Percentiles rank a stretch among this genome's conserved stretches.
Evolutionary conservation across 1,140 invertebrate species (phyloP).

Genomic region (Mya arenaria): DNA sequence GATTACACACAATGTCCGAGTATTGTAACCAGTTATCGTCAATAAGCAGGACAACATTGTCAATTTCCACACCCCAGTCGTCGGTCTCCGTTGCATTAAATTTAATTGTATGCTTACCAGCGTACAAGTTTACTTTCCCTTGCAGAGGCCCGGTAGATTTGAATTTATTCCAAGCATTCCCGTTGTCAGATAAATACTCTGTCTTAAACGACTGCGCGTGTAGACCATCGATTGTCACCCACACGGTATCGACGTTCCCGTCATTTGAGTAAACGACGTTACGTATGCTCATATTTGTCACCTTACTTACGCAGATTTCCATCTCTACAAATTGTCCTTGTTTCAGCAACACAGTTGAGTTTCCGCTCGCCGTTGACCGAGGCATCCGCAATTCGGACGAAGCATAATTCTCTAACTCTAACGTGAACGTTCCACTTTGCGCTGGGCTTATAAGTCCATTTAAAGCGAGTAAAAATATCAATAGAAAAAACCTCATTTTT

Average conservation of each 20-base stretch:
- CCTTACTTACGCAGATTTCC: slow-evolving; percentile 25
- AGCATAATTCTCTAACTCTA: slow-evolving; percentile 29
- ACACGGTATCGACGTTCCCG: slow-evolving; percentile 2
- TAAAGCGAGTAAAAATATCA: too few species aligned
- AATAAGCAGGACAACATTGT: slow-evolving; percentile 16
- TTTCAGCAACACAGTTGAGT: slow-evolving; percentile 24
- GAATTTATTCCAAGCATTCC: slow-evolving; percentile 47
- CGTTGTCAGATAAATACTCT: not conserved
- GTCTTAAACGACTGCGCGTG: slow-evolving; percentile 16
- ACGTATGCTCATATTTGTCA: not conserved
- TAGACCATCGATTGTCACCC: slow-evolving; percentile 2
- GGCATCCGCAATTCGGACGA: slow-evolving; percentile 20
- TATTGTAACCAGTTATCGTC: slow-evolving; percentile 12
- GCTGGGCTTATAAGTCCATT: too few species aligned
- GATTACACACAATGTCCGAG: slow-evolving; percentile 12
- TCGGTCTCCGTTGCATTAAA: slow-evolving; percentile 19
- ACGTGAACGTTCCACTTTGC: slow-evolving; percentile 10
- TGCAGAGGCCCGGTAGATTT: not conserved
- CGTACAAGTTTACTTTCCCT: not conserved
- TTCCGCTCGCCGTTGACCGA: slow-evolving; percentile 29
- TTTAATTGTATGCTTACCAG: slow-evolving; percentile 18
- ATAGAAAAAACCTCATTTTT: too few species aligned
- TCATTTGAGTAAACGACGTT: slow-evolving; percentile 43
- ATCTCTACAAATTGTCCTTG: slow-evolving; percentile 6
- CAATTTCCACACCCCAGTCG: slow-evolving; percentile 44